A percentile compares a stretch with the other conserved stretches of the same genome.
Evolutionary conservation across 2,888 invertebrate genomes (phyloP).

Genomic region (Luperina testacea): DNA sequence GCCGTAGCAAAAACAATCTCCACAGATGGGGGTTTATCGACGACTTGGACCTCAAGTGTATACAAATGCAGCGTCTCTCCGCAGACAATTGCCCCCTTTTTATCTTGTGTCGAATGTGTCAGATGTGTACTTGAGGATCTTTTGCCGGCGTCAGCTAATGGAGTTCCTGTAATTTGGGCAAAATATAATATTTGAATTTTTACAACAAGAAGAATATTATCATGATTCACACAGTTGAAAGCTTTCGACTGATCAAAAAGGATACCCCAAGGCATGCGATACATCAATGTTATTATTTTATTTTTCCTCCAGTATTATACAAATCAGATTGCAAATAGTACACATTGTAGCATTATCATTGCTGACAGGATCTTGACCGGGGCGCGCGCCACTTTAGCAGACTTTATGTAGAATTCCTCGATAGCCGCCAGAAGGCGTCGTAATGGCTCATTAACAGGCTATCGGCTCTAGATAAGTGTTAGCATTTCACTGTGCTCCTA

Average conservation of each 20-base stretch:
- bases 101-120: not conserved
- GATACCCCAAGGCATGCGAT: constrained; percentile 8
- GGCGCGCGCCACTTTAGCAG: constrained; percentile 63
- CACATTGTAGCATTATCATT: constrained; percentile 67
- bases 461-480: constrained; percentile 52
- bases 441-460: constrained; percentile 59
- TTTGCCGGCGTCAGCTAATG: not conserved
- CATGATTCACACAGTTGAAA: constrained; percentile 17
- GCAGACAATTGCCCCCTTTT: not conserved
- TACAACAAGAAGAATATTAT: not conserved
- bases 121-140: not conserved
- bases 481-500: constrained; percentile 29
- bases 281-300: not conserved
- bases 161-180: not conserved
- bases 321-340: constrained; percentile 39
- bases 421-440: constrained; percentile 47
- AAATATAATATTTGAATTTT: not conserved
- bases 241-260: constrained; percentile 9
- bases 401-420: constrained; percentile 68
- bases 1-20: not conserved
- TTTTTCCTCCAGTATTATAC: constrained; percentile 31
- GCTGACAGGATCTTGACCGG: constrained; percentile 74
- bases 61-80: not conserved
- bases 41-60: not conserved
- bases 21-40: not conserved